Percentiles rank a stretch among this genome's conserved stretches.
Evolutionary conservation across 2,113 vertebrate genomes (phyloP).

Genomic region (Girardinichthys multiradiatus): DNA sequence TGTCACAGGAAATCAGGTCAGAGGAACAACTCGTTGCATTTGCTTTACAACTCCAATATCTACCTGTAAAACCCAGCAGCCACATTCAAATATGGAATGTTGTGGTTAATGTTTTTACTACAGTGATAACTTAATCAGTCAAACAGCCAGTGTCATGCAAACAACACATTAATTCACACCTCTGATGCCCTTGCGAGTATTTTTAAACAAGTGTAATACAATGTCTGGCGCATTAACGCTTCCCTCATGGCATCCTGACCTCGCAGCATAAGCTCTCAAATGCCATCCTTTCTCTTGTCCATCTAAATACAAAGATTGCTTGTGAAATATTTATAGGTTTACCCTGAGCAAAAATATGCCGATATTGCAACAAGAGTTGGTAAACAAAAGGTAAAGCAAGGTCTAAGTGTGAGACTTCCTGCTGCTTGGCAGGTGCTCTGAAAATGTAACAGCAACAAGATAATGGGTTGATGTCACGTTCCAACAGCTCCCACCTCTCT

Average conservation of each 20-base stretch:
- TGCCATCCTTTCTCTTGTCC: slow-evolving; percentile 16
- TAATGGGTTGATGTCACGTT: slow-evolving; percentile 9
- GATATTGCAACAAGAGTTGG: slow-evolving; percentile 4
- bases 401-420: slow-evolving; percentile 19
- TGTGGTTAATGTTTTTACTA: slow-evolving; percentile 10
- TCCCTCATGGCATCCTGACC: slow-evolving; percentile 20
- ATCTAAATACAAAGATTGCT: slow-evolving; percentile 35
- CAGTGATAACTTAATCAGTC: slow-evolving; percentile 23
- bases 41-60: slow-evolving; percentile 15
- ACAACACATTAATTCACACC: slow-evolving; percentile 13
- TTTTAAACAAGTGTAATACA: slow-evolving; percentile 24
- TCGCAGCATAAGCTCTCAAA: slow-evolving; percentile 32
- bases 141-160: background rate
- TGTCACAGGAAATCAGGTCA: slow-evolving; percentile 73
- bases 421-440: slow-evolving; percentile 28
- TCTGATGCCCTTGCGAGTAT: background rate
- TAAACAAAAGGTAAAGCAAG: slow-evolving; percentile 38
- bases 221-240: slow-evolving; percentile 22
- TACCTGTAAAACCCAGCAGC: slow-evolving; percentile 15
- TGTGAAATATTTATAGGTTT: background rate
- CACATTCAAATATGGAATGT: background rate
- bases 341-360: slow-evolving; percentile 21
- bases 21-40: slow-evolving; percentile 27
- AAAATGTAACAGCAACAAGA: background rate
- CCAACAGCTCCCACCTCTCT: slow-evolving; percentile 13